A percentile compares a stretch with the other conserved stretches of the same genome.
These are phyloP conservation scores for Bhutanitis thaidina DNA, from an alignment of 2,888 invertebrate genomes.

Conservation along the genomic window DNA sequence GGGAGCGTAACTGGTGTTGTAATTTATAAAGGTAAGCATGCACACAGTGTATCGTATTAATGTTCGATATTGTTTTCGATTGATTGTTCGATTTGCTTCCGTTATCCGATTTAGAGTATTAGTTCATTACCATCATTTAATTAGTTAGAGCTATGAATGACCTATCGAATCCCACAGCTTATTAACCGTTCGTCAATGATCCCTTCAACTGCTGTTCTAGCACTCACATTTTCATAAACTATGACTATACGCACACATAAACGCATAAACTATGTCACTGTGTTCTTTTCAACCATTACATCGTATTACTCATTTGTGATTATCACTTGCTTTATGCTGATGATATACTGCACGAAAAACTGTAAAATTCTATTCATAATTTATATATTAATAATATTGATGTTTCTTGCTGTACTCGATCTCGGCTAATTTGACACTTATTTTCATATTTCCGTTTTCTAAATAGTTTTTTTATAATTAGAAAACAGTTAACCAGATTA, in stretches of 20 bases:
- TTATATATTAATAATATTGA: too few relatives aligned
- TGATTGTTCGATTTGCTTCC: slow-evolving; percentile 29
- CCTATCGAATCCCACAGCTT: slow-evolving; percentile 4
- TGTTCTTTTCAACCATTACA: slow-evolving; percentile 21
- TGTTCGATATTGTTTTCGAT: slow-evolving; percentile 18
- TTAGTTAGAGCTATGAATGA: slow-evolving; percentile 11
- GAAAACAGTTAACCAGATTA: too few relatives aligned
- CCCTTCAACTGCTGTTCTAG: background rate
- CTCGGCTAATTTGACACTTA: too few relatives aligned
- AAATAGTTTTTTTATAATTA: too few relatives aligned
- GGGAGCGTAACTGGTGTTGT: slow-evolving; percentile 77
- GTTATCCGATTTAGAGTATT: slow-evolving; percentile 33
- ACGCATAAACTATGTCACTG: slow-evolving; percentile 21
- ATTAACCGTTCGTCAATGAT: background rate
- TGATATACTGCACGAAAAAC: slow-evolving; percentile 31
- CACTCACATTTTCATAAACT: background rate
- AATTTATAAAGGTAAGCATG: slow-evolving; percentile 79
- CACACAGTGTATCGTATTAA: slow-evolving; percentile 63
- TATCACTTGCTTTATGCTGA: slow-evolving; percentile 36
- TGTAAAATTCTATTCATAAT: slow-evolving; percentile 8
- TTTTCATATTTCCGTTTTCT: too few relatives aligned
- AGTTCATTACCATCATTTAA: slow-evolving; percentile 25
- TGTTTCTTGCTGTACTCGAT: too few relatives aligned
- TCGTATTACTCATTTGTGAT: slow-evolving; percentile 26
- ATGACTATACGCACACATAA: too few relatives aligned